Evolutionary conservation across 2,113 vertebrate genomes (phyloP).

Genomic region (Stictonetta naevosa): DNA sequence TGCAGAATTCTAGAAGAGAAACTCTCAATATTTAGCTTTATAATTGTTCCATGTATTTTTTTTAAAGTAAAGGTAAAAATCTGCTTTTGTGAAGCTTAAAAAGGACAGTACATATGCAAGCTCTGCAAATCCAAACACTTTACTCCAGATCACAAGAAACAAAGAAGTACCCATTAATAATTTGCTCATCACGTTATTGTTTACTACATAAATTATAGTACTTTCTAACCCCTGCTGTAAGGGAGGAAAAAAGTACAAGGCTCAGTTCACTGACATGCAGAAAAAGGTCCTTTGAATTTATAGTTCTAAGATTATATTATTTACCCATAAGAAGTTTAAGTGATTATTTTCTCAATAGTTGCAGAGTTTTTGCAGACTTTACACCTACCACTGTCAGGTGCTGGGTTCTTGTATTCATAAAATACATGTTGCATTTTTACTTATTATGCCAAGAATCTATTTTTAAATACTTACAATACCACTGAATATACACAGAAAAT

Average conservation of each 20-base stretch:
- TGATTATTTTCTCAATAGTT: not conserved
- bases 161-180: not conserved
- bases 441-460: not conserved
- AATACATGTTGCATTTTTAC: not conserved
- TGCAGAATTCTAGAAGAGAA: not conserved
- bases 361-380: not conserved
- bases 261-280: not conserved
- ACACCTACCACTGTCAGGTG: not conserved
- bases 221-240: not conserved
- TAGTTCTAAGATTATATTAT: not conserved
- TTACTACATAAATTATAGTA: not conserved
- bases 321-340: not conserved
- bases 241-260: not conserved
- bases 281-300: not conserved
- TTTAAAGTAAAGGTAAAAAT: not conserved
- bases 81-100: not conserved
- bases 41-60: not conserved
- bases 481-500: not conserved
- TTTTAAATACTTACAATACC: not conserved
- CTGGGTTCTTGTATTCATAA: not conserved
- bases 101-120: not conserved
- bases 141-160: not conserved
- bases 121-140: not conserved
- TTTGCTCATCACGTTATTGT: not conserved
- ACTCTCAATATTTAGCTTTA: not conserved